A percentile compares a stretch with the other conserved stretches of the same genome.
Conservation (phyloP, 1,140 invertebrate genomes). For the Trichomalopsis sarcophagae region DNA sequence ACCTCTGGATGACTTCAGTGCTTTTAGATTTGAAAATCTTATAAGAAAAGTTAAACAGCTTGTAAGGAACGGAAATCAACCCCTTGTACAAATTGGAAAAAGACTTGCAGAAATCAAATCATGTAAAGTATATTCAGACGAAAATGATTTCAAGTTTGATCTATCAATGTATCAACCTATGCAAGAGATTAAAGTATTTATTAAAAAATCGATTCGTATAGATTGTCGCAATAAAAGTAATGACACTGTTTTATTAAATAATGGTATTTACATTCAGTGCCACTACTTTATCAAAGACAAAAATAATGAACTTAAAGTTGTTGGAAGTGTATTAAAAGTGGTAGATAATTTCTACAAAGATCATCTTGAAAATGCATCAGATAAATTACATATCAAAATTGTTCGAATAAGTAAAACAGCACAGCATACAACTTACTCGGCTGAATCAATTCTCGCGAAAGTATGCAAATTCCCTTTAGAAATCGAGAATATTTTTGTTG, state of each 20-base stretch:
- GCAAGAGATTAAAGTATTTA: not conserved
- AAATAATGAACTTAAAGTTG: not conserved
- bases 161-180: not conserved
- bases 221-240: slow-evolving; percentile 2
- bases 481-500: not conserved
- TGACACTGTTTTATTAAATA: not conserved
- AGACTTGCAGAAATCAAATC: slow-evolving; percentile 34
- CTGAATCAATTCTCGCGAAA: not conserved
- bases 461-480: not conserved
- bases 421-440: not conserved
- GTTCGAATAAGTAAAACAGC: not conserved
- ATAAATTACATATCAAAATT: not conserved
- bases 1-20: slow-evolving; percentile 44
- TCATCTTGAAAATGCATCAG: not conserved
- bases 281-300: too few relatives aligned
- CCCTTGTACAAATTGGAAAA: slow-evolving; percentile 58
- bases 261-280: not conserved
- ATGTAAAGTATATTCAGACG: not conserved
- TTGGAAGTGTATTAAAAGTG: not conserved
- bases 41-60: slow-evolving; percentile 66
- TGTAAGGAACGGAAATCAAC: slow-evolving; percentile 57
- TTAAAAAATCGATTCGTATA: not conserved
- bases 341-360: not conserved
- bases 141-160: not conserved
- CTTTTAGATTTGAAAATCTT: slow-evolving; percentile 74